These are phyloP conservation scores for Drosophila mauritiana DNA, from an alignment of 1,140 invertebrate species.

Conservation along the genomic window DNA sequence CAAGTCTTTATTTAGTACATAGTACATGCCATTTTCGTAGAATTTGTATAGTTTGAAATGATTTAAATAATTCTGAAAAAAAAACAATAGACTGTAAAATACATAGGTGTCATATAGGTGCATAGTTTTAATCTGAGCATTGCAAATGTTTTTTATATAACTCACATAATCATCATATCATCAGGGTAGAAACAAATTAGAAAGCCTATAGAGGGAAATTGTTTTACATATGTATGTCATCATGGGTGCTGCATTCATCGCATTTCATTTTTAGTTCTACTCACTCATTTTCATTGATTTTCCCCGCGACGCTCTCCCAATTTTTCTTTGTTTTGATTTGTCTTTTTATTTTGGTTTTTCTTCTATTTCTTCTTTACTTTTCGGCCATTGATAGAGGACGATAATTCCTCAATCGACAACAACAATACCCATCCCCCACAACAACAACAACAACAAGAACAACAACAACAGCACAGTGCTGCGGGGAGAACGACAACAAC, in stretches of 20 bases:
- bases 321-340: constrained; percentile 21
- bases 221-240: not conserved
- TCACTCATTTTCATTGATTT: constrained; percentile 4
- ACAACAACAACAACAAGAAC: constrained; percentile 13
- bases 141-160: too few relatives aligned
- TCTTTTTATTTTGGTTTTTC: constrained; percentile 41
- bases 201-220: too few relatives aligned
- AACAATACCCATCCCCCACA: constrained; percentile 42
- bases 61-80: not conserved
- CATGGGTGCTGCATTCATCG: not conserved
- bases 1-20: constrained; percentile 13
- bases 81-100: too few relatives aligned
- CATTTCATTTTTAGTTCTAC: not conserved
- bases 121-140: too few relatives aligned
- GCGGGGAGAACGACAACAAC: constrained; percentile 5
- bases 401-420: constrained; percentile 59
- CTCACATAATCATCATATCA: too few relatives aligned
- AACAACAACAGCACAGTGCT: constrained; percentile 14
- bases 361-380: constrained; percentile 31
- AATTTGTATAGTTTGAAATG: not conserved
- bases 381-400: constrained; percentile 53
- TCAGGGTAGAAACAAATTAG: too few relatives aligned
- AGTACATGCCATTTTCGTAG: not conserved
- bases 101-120: too few relatives aligned
- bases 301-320: constrained; percentile 2